Evolutionary conservation across 2,888 invertebrate species (phyloP), one percentile per base, ranked within the genome.

Genomic region (Saturnia japonica): DNA sequence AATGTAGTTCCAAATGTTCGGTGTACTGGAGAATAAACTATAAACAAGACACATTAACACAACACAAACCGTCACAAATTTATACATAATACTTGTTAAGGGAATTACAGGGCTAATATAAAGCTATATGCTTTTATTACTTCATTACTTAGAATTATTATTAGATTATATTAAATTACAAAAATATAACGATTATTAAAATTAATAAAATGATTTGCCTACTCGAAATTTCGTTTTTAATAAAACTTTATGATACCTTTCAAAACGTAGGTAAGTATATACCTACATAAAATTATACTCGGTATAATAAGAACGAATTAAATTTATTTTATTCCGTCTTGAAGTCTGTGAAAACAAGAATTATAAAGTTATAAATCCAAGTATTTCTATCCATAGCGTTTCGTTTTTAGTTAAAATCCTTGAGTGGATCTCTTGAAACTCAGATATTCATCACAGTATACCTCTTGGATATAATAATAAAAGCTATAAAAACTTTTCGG

Each of bases 401-500:
- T 7, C 69, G 78, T 84, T 86, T 83, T 84, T 78, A 80, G 78
- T 80, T n/a, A 73, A 81, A 84, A 85, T 84, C 81, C 79, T 78
- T 74, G 76, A 75, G 76, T 74, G 79, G 76, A 81, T 79, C 77
- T 77, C 75, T 77, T 77, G 76, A 80, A 83, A 82, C 84, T 86
- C 80, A 82, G 40, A 60, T 64, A 64, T 64, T 64, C 19, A n/a
- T 81, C 79, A 75, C 72, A 71, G 78, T 76, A 77, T 80, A 77
- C 74, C 78, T 76, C 70, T 70, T 71, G 76, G 81, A 82, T 84
- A 85, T 81, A 84, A 87, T 85, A 88, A 88, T 84, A 87, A 84
- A 85, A 78, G 82, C 76, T 84, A 85, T 85, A 84, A 83, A 87
- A 88, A 84, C 83, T 88, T 88, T 83, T 75, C 74, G 74, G 73